A percentile compares a stretch with the other conserved stretches of the same genome.
phyloP scores from a whole-genome alignment of 1,140 invertebrate species.

The Drosophila kepulauana region DNA sequence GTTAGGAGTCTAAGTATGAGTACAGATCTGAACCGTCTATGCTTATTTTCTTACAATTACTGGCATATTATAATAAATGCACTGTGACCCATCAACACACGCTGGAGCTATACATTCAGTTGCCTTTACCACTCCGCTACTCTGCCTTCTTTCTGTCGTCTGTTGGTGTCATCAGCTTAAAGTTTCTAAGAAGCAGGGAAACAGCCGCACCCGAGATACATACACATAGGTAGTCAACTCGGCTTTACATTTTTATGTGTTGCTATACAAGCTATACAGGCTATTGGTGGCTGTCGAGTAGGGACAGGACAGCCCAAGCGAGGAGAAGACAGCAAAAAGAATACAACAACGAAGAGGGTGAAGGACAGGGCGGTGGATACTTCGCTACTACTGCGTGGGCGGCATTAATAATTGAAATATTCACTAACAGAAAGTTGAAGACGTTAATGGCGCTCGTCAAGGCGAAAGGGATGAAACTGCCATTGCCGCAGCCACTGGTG shows the following conservation, averaged over 20 bases:
- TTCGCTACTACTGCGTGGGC: constrained; percentile 46
- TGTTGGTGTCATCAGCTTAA: constrained; percentile 65
- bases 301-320: not conserved
- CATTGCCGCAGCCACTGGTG: constrained; percentile 19
- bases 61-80: constrained; percentile 76
- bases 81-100: constrained; percentile 70
- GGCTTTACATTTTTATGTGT: constrained; percentile 76
- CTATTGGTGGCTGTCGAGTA: constrained; percentile 26
- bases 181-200: constrained; percentile 34
- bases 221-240: constrained; percentile 32
- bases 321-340: not conserved
- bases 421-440: constrained; percentile 84
- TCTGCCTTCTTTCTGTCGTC: constrained; percentile 10
- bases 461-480: constrained; percentile 42
- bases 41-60: constrained; percentile 61
- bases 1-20: not conserved
- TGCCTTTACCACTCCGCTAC: not conserved
- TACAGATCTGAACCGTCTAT: not conserved
- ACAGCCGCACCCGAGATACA: constrained; percentile 8
- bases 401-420: constrained; percentile 84
- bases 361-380: not conserved
- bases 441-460: constrained; percentile 76
- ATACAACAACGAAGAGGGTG: not conserved
- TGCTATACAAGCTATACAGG: constrained; percentile 44
- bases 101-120: constrained; percentile 14